Conservation (phyloP, 2,888 invertebrate genomes). For the Mantis religiosa region DNA sequence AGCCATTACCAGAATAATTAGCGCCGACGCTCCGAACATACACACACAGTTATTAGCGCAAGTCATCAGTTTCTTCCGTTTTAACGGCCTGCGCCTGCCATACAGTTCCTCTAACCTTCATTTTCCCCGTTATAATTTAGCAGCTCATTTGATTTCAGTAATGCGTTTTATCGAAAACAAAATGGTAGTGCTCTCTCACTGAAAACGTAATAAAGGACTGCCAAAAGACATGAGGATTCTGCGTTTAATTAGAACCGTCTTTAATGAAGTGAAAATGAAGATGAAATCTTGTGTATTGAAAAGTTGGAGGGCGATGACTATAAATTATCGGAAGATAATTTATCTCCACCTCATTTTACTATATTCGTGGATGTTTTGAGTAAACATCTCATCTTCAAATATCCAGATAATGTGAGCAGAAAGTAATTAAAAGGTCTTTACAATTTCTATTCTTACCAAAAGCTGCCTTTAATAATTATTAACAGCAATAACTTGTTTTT, state of each 20-base stretch:
- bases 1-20: constrained; percentile 43
- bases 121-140: neutral
- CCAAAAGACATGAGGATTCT: neutral
- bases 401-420: too few relatives aligned
- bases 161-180: neutral
- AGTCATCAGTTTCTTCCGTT: neutral
- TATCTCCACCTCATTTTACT: neutral
- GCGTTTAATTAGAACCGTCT: neutral
- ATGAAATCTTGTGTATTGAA: neutral
- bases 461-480: too few relatives aligned
- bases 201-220: neutral
- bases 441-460: too few relatives aligned
- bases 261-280: neutral
- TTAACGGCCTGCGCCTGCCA: neutral
- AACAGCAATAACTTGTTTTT: too few relatives aligned
- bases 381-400: too few relatives aligned
- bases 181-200: neutral
- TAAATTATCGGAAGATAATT: neutral
- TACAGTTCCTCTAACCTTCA: neutral
- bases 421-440: too few relatives aligned
- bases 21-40: constrained; percentile 32
- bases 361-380: too few relatives aligned
- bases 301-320: neutral
- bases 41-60: neutral
- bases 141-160: neutral